Conservation (phyloP, 37 sponge, comb jelly and placozoan species). For the Axinella damicornis region DNA sequence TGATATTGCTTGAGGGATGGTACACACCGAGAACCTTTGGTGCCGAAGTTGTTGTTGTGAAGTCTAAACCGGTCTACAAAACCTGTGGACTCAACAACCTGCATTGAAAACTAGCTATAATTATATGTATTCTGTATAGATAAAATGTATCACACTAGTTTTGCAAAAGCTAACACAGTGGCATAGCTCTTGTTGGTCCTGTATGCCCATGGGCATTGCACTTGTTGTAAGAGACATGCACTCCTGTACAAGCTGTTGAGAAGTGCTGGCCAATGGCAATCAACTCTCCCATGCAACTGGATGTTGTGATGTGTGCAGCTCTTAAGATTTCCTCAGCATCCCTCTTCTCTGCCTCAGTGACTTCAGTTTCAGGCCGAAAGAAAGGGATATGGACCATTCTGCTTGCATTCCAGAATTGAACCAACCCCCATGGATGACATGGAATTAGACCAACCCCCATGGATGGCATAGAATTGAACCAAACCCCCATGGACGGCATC, state of each 20-base stretch:
- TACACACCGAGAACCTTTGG: background rate
- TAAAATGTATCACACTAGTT: background rate
- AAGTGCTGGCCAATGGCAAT: constrained; percentile 2
- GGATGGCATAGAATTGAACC: too few relatives aligned
- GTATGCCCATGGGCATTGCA: background rate
- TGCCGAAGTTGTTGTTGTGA: too few relatives aligned
- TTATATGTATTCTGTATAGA: too few relatives aligned
- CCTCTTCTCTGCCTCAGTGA: background rate
- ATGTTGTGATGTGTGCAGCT: background rate
- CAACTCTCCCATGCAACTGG: background rate
- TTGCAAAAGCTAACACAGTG: constrained; percentile 7
- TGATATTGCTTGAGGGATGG: constrained; percentile 1
- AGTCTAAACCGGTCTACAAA: too few relatives aligned
- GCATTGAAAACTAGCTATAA: too few relatives aligned
- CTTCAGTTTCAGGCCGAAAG: background rate
- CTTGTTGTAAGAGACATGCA: background rate
- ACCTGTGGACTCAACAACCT: too few relatives aligned
- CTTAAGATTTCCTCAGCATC: background rate
- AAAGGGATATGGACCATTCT: constrained; percentile 14
- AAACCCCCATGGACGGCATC: too few relatives aligned
- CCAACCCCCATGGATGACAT: too few relatives aligned
- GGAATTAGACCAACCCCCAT: too few relatives aligned
- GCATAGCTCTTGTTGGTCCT: background rate
- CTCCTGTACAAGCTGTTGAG: background rate
- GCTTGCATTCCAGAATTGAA: constrained; percentile 11